Evolutionary conservation across 2,797 vertebrate species (phyloP), one percentile per base, ranked within the genome.

Genomic region (Lagodon rhomboides): DNA sequence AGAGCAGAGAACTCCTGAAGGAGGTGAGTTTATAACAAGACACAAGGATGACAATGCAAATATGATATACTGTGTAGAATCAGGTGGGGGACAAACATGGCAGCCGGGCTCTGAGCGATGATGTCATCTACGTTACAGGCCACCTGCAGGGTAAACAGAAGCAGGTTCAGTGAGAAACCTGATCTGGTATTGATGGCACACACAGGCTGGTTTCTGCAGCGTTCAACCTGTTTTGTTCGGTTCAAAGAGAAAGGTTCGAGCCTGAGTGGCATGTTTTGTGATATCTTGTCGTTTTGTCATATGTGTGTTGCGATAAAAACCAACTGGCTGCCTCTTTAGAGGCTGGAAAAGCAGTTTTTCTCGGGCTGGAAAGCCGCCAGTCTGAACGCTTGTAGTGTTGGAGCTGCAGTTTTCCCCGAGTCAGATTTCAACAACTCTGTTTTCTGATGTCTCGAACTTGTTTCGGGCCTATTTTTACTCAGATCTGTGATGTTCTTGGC

Each of bases 1-100:
- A 97, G 59, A 97, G 96, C 93, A 94, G 97, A 77, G 96, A 97
- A 60, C 95, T 97, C 22, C 95, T 97, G 50, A 96, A 96, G 86
- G 96, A 97, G 95, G 96, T 97, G 66, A 89, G 92, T 54, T 27
- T 47, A 5, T 1, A 13, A 56, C 1, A 3, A 23, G 20, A 9
- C 3, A 22, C 0, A 12, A 15, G 5, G 18, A 4, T n/a, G 16
- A 30, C 5, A 15, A 11, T 34, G 58, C 5, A 8, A 69, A 68
- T 50, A 8, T 1, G 5, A 6, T 1, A 13, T 18, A 16, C 16
- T 59, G 34, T 12, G 11, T 25, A 6, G 30, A 56, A 34, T 41
- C 18, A 1, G 15, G 12, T 59, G 53, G 53, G 56, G 30, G 38
- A 11, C 75, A 56, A 69, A 27, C 20, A 65, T 34, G 41, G 53